These are phyloP conservation scores for Myotis daubentonii DNA, from an alignment of 2,797 vertebrate genomes.

Conservation along the genomic window DNA sequence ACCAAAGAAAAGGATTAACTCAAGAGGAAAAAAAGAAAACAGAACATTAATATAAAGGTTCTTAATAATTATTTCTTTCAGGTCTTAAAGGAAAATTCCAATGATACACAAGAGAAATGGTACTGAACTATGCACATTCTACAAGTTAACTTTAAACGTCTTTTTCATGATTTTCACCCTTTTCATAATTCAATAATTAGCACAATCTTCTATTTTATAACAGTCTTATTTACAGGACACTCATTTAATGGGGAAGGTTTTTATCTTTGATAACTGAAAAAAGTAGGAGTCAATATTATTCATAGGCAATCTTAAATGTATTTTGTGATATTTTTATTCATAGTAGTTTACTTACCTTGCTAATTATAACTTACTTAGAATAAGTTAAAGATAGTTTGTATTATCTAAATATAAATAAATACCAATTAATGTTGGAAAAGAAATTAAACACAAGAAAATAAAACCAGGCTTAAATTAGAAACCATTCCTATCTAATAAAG, in stretches of 20 bases:
- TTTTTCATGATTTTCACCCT: constrained; percentile 12
- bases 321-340: constrained; percentile 21
- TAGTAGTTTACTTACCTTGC: constrained; percentile 5
- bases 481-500: background rate
- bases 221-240: background rate
- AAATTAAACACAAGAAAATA: constrained; percentile 49
- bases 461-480: constrained; percentile 42
- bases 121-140: background rate
- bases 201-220: background rate
- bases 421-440: background rate
- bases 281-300: constrained; percentile 15
- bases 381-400: constrained; percentile 21
- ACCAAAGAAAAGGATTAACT: background rate
- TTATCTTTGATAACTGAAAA: constrained; percentile 50
- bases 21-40: background rate
- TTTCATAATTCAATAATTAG: constrained; percentile 34
- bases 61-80: background rate
- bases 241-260: background rate
- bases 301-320: constrained; percentile 9
- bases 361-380: constrained; percentile 49
- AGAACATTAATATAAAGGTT: background rate
- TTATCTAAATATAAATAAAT: constrained; percentile 16
- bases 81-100: background rate
- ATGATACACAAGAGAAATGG: background rate
- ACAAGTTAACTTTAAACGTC: background rate